Conservation (phyloP, 2,888 invertebrate species). For the Hedychridium roseum region DNA sequence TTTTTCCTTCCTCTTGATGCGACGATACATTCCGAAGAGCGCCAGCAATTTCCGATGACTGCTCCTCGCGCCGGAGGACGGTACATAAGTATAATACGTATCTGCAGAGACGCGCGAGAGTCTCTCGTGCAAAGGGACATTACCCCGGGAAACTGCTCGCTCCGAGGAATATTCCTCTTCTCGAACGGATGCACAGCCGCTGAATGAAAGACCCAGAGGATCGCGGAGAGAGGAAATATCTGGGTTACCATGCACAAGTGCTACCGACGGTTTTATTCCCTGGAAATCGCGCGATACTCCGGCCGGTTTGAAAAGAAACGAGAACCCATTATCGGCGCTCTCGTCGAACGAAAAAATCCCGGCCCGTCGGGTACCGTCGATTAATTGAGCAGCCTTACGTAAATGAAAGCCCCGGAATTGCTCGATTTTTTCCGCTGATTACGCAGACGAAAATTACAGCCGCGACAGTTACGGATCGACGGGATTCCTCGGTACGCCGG, state of each 20-base stretch:
- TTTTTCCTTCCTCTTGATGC: not conserved
- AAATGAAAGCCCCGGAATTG: too few species aligned
- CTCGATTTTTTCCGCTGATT: too few species aligned
- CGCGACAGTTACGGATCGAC: too few species aligned
- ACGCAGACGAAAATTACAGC: too few species aligned
- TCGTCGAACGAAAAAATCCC: too few species aligned
- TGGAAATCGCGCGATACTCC: conserved; percentile 11
- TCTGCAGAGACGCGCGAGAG: too few species aligned
- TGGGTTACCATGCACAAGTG: conserved; percentile 31
- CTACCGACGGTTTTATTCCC: conserved; percentile 15
- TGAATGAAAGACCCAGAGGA: too few species aligned
- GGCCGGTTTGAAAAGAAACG: conserved; percentile 2
- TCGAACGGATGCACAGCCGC: conserved; percentile 7
- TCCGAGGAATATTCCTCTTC: conserved; percentile 7
- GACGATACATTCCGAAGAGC: not conserved
- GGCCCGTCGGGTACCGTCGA: too few species aligned
- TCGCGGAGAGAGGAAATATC: conserved; percentile 18
- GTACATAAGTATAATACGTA: too few species aligned
- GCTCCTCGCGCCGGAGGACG: conserved; percentile 1
- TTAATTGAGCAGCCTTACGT: too few species aligned
- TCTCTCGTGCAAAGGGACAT: conserved; percentile 19
- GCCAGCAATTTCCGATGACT: conserved; percentile 22
- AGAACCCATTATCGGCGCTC: too few species aligned
- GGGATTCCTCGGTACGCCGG: not conserved
- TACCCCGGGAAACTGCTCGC: conserved; percentile 7